Evolutionary conservation across 2,797 vertebrate species (phyloP).

Genomic region (Dendrocincla tyrannina): DNA sequence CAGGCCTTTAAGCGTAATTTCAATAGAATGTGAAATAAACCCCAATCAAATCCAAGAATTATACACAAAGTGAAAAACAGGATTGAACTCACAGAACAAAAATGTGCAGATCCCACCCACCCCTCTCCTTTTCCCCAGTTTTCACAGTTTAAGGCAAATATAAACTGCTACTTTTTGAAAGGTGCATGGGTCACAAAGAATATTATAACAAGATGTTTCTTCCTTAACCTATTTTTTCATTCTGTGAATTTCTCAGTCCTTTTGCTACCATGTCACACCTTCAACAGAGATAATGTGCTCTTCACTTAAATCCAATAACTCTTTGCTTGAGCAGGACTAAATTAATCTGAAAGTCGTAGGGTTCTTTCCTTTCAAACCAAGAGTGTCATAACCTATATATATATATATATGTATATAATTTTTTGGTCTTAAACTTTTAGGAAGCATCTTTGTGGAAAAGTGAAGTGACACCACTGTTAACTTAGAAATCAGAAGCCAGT

Average conservation of each 20-base stretch:
- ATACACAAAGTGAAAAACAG: neutral
- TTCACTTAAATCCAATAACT: neutral
- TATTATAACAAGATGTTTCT: neutral
- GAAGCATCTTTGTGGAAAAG: neutral
- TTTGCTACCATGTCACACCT: neutral
- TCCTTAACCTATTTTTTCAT: neutral
- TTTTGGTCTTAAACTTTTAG: neutral
- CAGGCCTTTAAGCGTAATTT: neutral
- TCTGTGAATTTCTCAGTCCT: neutral
- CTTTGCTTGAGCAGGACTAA: neutral
- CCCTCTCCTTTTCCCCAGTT: neutral
- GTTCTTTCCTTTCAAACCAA: neutral
- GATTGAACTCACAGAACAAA: neutral
- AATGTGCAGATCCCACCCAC: accelerated
- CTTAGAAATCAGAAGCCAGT: neutral
- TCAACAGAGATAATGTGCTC: neutral
- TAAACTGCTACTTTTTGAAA: neutral
- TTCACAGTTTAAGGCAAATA: neutral
- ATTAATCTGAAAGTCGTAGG: neutral
- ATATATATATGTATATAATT: neutral
- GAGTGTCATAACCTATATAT: neutral
- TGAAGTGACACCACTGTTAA: neutral
- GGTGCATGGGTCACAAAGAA: neutral
- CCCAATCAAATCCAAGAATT: neutral
- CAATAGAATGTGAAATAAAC: neutral